Conservation (phyloP, 2,888 invertebrate genomes). For the Pyrrhia umbra region DNA sequence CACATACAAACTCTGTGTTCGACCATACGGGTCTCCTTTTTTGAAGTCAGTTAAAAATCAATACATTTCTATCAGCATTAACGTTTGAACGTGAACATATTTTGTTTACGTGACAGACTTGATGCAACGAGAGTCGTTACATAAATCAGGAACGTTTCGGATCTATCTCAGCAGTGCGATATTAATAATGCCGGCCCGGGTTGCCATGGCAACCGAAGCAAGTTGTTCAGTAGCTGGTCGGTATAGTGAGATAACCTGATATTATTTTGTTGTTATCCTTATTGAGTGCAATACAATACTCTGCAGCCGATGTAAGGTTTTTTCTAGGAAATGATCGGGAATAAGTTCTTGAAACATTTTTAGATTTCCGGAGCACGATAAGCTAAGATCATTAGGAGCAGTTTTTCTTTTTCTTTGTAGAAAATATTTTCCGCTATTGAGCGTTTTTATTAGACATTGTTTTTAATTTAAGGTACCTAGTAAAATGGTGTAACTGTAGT, state of each 20-base stretch:
- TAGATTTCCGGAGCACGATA: neutral
- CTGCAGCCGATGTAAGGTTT: neutral
- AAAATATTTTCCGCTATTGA: no score
- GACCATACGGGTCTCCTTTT: no score
- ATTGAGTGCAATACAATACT: slow-evolving; percentile 24
- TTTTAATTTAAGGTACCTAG: no score
- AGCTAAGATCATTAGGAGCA: neutral
- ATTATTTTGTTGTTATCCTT: slow-evolving; percentile 40
- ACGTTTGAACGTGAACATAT: neutral
- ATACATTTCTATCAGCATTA: neutral
- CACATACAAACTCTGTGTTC: no score
- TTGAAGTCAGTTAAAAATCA: no score
- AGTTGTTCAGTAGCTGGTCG: slow-evolving; percentile 47
- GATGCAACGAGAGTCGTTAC: neutral
- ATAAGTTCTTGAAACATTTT: neutral
- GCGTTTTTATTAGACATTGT: no score
- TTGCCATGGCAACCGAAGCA: slow-evolving; percentile 28
- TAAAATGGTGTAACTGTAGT: no score
- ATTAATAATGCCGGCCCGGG: slow-evolving; percentile 15
- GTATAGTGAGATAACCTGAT: slow-evolving; percentile 52
- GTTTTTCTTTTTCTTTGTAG: no score
- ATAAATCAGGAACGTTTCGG: neutral
- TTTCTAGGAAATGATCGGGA: neutral
- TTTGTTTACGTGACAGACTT: neutral
- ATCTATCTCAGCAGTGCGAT: neutral